A percentile compares a stretch with the other conserved stretches of the same genome.
phyloP scores from a whole-genome alignment of 2,113 vertebrate genomes.

The Nothobranchius furzeri region DNA sequence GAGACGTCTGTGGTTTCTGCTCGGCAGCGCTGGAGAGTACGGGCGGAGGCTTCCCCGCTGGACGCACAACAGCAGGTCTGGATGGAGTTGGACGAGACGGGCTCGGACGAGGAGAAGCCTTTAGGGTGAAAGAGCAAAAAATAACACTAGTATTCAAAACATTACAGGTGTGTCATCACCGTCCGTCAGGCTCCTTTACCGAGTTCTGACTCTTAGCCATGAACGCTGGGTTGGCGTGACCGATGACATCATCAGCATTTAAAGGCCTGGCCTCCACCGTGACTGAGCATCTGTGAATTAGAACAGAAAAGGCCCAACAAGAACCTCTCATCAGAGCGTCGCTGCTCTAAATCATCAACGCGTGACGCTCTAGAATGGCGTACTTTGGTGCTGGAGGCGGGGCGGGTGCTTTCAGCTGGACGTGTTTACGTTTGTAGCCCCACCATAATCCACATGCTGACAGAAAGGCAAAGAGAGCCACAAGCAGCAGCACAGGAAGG shows the following conservation, averaged over 20 bases:
- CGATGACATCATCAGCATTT: slow-evolving; percentile 58
- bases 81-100: slow-evolving; percentile 36
- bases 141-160: neutral
- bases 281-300: slow-evolving; percentile 46
- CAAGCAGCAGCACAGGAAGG: slow-evolving; percentile 60
- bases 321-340: neutral
- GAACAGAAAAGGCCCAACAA: slow-evolving; percentile 19
- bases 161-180: neutral
- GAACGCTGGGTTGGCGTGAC: slow-evolving; percentile 89
- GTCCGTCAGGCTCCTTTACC: slow-evolving; percentile 71
- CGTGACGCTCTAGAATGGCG: slow-evolving; percentile 1
- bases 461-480: slow-evolving; percentile 59
- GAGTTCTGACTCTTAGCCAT: slow-evolving; percentile 80
- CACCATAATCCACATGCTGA: slow-evolving; percentile 64
- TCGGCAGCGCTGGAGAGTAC: slow-evolving; percentile 50
- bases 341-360: neutral
- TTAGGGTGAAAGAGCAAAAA: slow-evolving; percentile 24
- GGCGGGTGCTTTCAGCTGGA: slow-evolving; percentile 49
- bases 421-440: slow-evolving; percentile 62
- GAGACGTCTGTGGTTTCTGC: slow-evolving; percentile 1
- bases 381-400: slow-evolving; percentile 39
- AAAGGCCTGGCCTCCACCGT: slow-evolving; percentile 28
- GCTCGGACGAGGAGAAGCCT: slow-evolving; percentile 29
- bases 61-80: slow-evolving; percentile 54
- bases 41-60: slow-evolving; percentile 70